Base-by-base conservation (phyloP, 2,797 vertebrate species). In the Coregonus suidteri region DNA sequence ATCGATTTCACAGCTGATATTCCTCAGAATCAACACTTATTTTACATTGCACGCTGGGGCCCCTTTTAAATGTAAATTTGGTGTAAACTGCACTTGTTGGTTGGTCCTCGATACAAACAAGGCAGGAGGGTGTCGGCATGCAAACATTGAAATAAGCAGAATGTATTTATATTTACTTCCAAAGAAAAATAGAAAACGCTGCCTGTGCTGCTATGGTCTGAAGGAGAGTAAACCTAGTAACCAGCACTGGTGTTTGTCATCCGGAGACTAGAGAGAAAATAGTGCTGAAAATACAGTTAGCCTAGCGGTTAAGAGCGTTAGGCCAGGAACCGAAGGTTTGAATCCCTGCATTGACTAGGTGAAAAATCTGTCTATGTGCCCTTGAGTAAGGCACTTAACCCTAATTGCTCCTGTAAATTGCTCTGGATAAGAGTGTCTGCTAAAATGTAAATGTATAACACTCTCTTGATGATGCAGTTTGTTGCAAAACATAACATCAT, bases 1-100 rank as follows among this genome's bases (percentile, higher is more conserved):
- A 86, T 87, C 82, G 84, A 88, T 90, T 90, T 90, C 88, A 90
- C 88, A 85, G 86, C 88, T 87, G 85, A 89, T 89, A 86, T 81
- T 87, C 83, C 80, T 86, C 85, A 74, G 81, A 86, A 89, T 84
- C 80, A 77, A 85, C 86, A 83, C 88, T 83, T 84, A 86, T 85
- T 84, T 85, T 86, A 85, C 85, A 86, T 80, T 79, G 82, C 81
- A 80, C 79, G 81, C 78, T 18, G 70, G 80, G 79, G 70, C 70
- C 71, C 81, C 83, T 85, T 84, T 82, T 84, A 85, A 87, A 88
- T 90, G 88, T 83, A 88, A 88, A 90, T 88, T 81, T 77, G 69
- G 64, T 79, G 81, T 86, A 83, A 85, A 87, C 81, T 81, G 83
- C 80, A 85, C 81, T 87, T 85, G 85, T 85, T 82, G 86, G 81